These are phyloP conservation scores for Danio aesculapii DNA, from an alignment of 2,797 vertebrate species.

Conservation along the genomic window DNA sequence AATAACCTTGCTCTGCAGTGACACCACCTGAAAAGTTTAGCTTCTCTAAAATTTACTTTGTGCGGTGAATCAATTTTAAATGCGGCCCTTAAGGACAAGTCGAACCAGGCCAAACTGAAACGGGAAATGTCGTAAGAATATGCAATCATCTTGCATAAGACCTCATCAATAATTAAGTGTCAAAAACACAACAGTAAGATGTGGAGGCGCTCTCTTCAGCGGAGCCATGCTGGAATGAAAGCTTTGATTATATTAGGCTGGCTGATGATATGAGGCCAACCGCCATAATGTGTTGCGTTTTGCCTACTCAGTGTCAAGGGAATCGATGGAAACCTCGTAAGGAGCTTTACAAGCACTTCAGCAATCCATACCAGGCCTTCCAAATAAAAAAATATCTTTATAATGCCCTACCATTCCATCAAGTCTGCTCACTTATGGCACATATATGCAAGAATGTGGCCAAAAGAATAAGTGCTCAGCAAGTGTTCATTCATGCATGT, in stretches of 20 bases:
- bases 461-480: conserved; percentile 16
- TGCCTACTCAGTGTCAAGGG: conserved; percentile 55
- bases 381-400: conserved; percentile 35
- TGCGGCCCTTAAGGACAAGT: conserved; percentile 9
- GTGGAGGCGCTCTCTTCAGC: conserved; percentile 32
- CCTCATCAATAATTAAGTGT: conserved; percentile 47
- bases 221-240: conserved; percentile 47
- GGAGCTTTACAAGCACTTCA: conserved; percentile 57
- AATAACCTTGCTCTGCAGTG: too few species aligned
- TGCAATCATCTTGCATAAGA: conserved; percentile 28
- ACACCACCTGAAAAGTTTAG: neutral
- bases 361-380: conserved; percentile 38
- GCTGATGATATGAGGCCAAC: conserved; percentile 54
- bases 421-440: conserved; percentile 25
- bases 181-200: conserved; percentile 36
- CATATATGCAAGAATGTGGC: conserved; percentile 28
- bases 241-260: conserved; percentile 57
- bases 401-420: conserved; percentile 41
- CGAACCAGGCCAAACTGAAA: conserved; percentile 35
- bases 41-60: conserved; percentile 11
- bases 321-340: conserved; percentile 63
- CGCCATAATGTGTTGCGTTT: conserved; percentile 58
- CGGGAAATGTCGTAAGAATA: conserved; percentile 42
- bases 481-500: conserved; percentile 23
- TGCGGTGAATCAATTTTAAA: conserved; percentile 1